Percentiles rank a stretch among this genome's conserved stretches.
These are phyloP conservation scores for Galerucella calmariensis DNA, from an alignment of 2,888 invertebrate genomes.

Conservation along the genomic window DNA sequence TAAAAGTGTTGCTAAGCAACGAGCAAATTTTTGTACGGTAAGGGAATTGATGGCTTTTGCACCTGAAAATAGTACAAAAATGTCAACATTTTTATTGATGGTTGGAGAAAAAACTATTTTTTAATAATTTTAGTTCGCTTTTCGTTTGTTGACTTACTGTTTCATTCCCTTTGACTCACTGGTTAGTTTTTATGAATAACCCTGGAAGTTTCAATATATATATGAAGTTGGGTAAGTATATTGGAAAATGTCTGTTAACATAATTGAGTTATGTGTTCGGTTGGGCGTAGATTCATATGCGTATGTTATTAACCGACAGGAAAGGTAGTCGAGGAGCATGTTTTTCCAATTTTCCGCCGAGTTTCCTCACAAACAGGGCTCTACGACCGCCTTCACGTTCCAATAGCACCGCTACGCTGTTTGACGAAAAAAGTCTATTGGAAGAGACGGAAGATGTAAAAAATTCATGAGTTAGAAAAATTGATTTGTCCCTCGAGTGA, in stretches of 20 bases:
- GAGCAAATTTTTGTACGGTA: too few species aligned
- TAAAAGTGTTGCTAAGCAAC: too few species aligned
- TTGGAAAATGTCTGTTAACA: slow-evolving; percentile 59
- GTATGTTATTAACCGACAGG: slow-evolving; percentile 43
- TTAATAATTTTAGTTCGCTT: too few species aligned
- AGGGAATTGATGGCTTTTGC: too few species aligned
- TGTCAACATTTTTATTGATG: too few species aligned
- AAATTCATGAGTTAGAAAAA: neutral
- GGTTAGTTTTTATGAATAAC: slow-evolving; percentile 7
- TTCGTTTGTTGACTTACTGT: neutral
- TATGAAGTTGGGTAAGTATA: slow-evolving; percentile 45
- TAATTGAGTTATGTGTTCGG: slow-evolving; percentile 58
- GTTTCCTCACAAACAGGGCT: slow-evolving; percentile 33
- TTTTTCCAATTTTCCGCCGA: slow-evolving; percentile 45
- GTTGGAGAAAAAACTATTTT: too few species aligned
- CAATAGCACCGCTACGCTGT: neutral
- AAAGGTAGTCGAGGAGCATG: slow-evolving; percentile 27
- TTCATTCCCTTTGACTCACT: neutral
- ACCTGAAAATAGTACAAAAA: too few species aligned
- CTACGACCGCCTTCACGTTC: neutral
- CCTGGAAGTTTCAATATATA: slow-evolving; percentile 25
- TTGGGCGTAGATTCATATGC: slow-evolving; percentile 54
- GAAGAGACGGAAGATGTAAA: slow-evolving; percentile 20
- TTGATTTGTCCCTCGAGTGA: neutral
- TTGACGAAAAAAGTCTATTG: slow-evolving; percentile 21